Conservation (phyloP, 2,888 invertebrate species). For the Meiosimyza platycephala region DNA sequence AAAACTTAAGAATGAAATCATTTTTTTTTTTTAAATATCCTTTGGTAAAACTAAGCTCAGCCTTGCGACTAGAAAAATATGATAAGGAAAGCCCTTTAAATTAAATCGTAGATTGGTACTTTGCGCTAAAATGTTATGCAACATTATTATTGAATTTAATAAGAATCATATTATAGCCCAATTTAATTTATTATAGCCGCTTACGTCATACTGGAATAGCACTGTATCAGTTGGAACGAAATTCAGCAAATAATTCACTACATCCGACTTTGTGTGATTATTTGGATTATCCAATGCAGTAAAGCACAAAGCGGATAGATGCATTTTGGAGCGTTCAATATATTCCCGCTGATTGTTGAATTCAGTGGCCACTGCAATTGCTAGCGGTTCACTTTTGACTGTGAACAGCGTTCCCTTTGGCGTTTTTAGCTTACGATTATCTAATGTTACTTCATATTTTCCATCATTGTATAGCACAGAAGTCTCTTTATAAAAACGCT, state of each 20-base stretch:
- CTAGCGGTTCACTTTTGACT: constrained; percentile 87
- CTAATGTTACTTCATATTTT: constrained; percentile 87
- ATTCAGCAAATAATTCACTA: constrained; percentile 82
- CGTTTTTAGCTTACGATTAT: constrained; percentile 90
- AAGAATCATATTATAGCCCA: not conserved
- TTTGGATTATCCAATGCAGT: constrained; percentile 94
- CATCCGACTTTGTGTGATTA: constrained; percentile 78
- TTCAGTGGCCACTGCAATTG: constrained; percentile 92
- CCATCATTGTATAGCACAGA: constrained; percentile 77
- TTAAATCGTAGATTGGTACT: not conserved
- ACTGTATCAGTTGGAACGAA: constrained; percentile 86
- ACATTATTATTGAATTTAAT: not conserved
- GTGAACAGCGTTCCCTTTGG: constrained; percentile 83
- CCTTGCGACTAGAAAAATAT: too few relatives aligned
- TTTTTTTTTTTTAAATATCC: too few relatives aligned
- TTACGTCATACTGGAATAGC: constrained; percentile 79
- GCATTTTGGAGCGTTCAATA: constrained; percentile 86
- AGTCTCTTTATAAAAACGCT: constrained; percentile 81
- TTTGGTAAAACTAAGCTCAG: too few relatives aligned
- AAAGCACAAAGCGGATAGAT: constrained; percentile 91
- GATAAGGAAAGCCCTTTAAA: not conserved
- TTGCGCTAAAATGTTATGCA: not conserved
- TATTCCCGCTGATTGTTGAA: constrained; percentile 89
- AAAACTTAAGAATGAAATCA: too few relatives aligned
- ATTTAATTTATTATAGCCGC: constrained; percentile 50